A percentile compares a stretch with the other conserved stretches of the same genome.
Evolutionary conservation across 2,888 invertebrate genomes (phyloP).

Genomic region (Drosophila borborema): DNA sequence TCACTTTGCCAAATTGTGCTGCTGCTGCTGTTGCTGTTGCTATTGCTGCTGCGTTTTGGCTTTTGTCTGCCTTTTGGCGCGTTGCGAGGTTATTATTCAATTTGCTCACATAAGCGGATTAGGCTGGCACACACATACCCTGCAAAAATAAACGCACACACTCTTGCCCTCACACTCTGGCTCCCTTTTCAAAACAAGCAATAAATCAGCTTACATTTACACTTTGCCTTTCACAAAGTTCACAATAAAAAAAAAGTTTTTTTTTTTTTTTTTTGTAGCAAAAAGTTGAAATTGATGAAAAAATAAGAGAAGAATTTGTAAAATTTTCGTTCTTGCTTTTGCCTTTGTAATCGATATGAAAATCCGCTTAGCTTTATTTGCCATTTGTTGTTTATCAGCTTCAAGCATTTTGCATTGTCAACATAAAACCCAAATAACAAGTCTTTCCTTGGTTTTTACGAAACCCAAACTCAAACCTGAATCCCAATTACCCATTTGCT

Average conservation of each 20-base stretch:
- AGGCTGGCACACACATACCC: constrained; percentile 43
- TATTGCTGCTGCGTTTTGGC: constrained; percentile 4
- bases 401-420: constrained; percentile 30
- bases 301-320: constrained; percentile 16
- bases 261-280: background rate
- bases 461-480: background rate
- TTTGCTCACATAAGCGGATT: constrained; percentile 72
- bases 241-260: constrained; percentile 4
- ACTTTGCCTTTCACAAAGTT: constrained; percentile 36
- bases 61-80: constrained; percentile 38
- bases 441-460: constrained; percentile 1
- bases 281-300: constrained; percentile 16
- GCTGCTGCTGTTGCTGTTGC: background rate
- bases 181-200: constrained; percentile 41
- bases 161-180: background rate
- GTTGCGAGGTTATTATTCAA: constrained; percentile 67
- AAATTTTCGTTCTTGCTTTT: constrained; percentile 14
- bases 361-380: constrained; percentile 55
- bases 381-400: constrained; percentile 29
- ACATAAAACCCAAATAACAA: constrained; percentile 10
- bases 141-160: constrained; percentile 5
- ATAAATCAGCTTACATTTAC: constrained; percentile 66
- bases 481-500: constrained; percentile 1
- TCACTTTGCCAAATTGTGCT: constrained; percentile 39
- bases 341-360: constrained; percentile 51